Base-by-base conservation (phyloP, 2,113 vertebrate genomes). In the Eurystomus gularis region DNA sequence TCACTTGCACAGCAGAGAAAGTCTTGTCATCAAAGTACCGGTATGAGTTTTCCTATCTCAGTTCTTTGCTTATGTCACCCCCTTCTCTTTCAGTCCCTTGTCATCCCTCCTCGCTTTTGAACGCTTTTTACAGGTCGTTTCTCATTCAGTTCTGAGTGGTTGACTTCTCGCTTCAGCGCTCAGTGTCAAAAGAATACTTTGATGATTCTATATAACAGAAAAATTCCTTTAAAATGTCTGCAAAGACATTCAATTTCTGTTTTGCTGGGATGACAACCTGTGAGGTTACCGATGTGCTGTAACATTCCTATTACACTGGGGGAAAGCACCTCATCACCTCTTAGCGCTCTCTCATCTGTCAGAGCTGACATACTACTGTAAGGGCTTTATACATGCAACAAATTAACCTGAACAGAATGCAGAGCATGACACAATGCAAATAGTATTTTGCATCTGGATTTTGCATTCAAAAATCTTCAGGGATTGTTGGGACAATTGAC, bases 11-110 rank as follows among this genome's bases (percentile, higher is more conserved):
- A 1, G 3, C 1, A 1, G 11, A 49, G 20, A 28, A 82, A 44
- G 10, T 20, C 1, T 1, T 6, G 23, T 62, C 26, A n/a, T 26
- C 7, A 0, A 35, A 3, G 72, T 6, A 26, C 8, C 11, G 17
- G 9, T 6, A 11, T 35, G 12, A 66, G 15, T 58, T 77, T 80
- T 76, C 31, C 42, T 24, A 9, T 77, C 26, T 64, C 15, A 23
- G 60, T 86, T 75, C 26, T 80, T 76, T 58, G 48, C 20, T 76
- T 84, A 5, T 31, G 13, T 52, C 20, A n/a, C 8, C 14, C n/a
- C 17, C 44, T 58, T 49, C 39, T 71, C 75, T 90, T 82, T 57
- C 35, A 61, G 17, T 51, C 10, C 9, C 17, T 86, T 58, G 29
- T 82, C 52, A 71, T 33, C 37, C 8, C 8, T 77, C 29, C 77